A percentile compares a stretch with the other conserved stretches of the same genome.
Evolutionary conservation across 2,113 vertebrate genomes (phyloP).

Genomic region (Erythrolamprus reginae): DNA sequence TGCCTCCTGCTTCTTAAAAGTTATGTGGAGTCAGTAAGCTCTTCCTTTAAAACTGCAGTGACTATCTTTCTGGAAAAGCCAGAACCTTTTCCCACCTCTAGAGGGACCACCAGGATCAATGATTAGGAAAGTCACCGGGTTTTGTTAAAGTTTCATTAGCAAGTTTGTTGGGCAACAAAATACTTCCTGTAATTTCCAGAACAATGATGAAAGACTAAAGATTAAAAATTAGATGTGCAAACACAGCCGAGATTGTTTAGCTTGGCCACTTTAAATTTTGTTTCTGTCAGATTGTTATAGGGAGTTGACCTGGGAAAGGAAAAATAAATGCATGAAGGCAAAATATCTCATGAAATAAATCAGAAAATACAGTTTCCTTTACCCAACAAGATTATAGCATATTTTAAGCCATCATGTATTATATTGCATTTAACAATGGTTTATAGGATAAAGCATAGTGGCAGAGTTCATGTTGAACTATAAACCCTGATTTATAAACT

Average conservation of each 20-base stretch:
- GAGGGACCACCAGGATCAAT: slow-evolving; percentile 62
- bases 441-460: neutral
- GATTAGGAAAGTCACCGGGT: slow-evolving; percentile 21
- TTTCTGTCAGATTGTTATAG: neutral
- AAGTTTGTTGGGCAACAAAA: neutral
- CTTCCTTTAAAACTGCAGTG: neutral
- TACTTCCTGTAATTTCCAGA: neutral
- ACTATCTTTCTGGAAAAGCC: neutral
- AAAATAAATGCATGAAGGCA: neutral
- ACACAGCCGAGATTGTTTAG: neutral
- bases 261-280: neutral
- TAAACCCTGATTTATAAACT: neutral
- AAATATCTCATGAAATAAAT: neutral
- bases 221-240: neutral
- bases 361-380: neutral
- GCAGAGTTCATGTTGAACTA: neutral
- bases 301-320: neutral
- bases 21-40: neutral
- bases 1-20: rapidly evolving
- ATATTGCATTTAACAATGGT: neutral
- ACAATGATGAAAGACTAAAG: neutral
- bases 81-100: slow-evolving; percentile 52
- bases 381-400: neutral
- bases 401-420: neutral
- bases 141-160: neutral